Conservation (phyloP, 2,888 invertebrate genomes). For the Tetranychus truncatus region DNA sequence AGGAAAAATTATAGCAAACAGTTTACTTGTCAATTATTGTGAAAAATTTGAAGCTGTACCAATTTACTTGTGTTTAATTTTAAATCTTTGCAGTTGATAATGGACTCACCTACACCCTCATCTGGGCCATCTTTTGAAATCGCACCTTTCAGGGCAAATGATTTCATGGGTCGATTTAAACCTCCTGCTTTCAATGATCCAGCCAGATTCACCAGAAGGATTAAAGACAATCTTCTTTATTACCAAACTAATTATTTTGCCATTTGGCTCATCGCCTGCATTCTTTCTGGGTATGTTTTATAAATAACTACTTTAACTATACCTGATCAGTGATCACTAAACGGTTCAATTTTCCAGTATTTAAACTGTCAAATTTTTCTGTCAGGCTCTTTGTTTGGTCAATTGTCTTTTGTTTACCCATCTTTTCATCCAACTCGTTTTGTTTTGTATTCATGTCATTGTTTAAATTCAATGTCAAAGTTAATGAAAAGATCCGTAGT, state of each 20-base stretch:
- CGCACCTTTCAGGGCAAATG: background rate
- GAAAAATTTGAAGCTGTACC: too few relatives aligned
- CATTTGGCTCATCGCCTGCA: constrained; percentile 5
- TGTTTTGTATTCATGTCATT: background rate
- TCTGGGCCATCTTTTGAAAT: background rate
- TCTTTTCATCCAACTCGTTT: background rate
- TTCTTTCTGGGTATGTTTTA: background rate
- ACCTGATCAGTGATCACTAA: background rate
- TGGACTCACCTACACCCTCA: background rate
- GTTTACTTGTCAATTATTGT: too few relatives aligned
- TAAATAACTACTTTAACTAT: background rate
- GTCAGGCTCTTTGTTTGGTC: background rate
- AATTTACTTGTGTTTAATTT: background rate
- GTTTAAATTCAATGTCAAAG: too few relatives aligned
- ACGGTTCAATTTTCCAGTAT: background rate
- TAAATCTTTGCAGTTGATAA: background rate
- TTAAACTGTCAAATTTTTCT: background rate
- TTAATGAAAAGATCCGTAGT: too few relatives aligned
- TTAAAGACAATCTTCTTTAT: constrained; percentile 3
- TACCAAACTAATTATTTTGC: constrained; percentile 7
- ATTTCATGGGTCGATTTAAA: background rate
- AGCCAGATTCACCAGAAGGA: background rate
- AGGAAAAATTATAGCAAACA: too few relatives aligned
- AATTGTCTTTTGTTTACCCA: background rate
- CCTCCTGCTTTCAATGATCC: constrained; percentile 5